Conservation (phyloP, 2,113 vertebrate genomes). For the Sapayoa aenigma region DNA sequence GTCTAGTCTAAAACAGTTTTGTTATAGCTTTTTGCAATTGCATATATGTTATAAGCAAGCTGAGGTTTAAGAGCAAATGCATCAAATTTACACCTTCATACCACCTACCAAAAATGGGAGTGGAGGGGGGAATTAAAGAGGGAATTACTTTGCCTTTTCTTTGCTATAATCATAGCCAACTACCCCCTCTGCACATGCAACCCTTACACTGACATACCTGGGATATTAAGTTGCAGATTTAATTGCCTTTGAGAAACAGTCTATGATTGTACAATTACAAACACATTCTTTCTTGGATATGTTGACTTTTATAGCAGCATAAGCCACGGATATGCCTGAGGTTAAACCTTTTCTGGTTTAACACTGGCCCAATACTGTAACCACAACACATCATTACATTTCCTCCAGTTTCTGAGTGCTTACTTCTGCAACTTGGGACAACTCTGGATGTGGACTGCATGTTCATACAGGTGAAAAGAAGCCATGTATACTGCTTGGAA, state of each 20-base stretch:
- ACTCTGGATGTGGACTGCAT: background rate
- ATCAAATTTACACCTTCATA: background rate
- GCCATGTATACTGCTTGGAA: background rate
- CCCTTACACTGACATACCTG: background rate
- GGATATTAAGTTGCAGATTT: background rate
- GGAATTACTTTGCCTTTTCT: background rate
- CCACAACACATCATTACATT: background rate
- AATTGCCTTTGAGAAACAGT: background rate
- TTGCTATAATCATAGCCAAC: background rate
- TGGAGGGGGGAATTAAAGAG: rapidly evolving
- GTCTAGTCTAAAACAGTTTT: background rate
- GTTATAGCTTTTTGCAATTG: background rate
- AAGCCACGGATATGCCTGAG: background rate
- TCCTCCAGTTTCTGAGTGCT: background rate
- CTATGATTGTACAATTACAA: background rate
- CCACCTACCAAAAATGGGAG: background rate
- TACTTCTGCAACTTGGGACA: background rate
- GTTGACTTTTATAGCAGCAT: background rate
- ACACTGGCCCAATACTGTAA: background rate
- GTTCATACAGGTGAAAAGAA: background rate
- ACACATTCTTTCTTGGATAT: background rate
- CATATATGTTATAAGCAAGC: background rate
- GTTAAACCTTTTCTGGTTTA: background rate
- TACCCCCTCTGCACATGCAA: background rate
- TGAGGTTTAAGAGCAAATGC: background rate